Base-by-base conservation (phyloP, 2,888 invertebrate genomes). In the Lasius fuliginosus region DNA sequence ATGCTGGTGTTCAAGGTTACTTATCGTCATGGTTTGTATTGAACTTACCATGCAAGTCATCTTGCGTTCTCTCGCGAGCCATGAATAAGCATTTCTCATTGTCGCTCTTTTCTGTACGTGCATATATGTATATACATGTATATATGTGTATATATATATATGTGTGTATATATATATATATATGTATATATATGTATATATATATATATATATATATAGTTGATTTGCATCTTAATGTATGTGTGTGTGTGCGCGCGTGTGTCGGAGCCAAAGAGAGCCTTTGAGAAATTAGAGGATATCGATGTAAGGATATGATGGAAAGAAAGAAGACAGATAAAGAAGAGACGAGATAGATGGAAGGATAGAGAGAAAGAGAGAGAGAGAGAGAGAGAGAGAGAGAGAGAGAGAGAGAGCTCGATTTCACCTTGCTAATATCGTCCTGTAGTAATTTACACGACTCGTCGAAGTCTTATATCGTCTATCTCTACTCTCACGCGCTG, bases 351-450 rank as follows among this genome's bases (percentile, higher is more conserved):
- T 49, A 3, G 3, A 46, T 46, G 15, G n/a, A n/a, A n/a, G 3
- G n/a, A 8, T 49, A 6, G 8, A 27, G 53, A 68, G 76, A 3
- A 40, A 46, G 12, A 60, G 4, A 49, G n/a, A 71, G 18, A 30
- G 33, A 42, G 64, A 75, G 40, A 58, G 27, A 74, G 33, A 82
- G 30, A 56, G 67, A 68, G 83, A 81, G 56, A 79, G 65, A 76
- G 68, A 85, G 82, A 82, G 84, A 86, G 84, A 89, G 89, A 91
- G 90, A 92, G 86, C 87, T 90, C 87, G 90, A 89, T 93, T 92
- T 92, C 91, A 90, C 90, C 87, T 89, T 89, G 86, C 89, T 90
- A 88, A 89, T 91, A 90, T 88, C 84, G 86, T 91, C 90, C 85
- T 88, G 88, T 85, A 90, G 69, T 79, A 84, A 90, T 91, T 90